phyloP scores from a whole-genome alignment of 2,797 vertebrate species.

The Mus minutoides region DNA sequence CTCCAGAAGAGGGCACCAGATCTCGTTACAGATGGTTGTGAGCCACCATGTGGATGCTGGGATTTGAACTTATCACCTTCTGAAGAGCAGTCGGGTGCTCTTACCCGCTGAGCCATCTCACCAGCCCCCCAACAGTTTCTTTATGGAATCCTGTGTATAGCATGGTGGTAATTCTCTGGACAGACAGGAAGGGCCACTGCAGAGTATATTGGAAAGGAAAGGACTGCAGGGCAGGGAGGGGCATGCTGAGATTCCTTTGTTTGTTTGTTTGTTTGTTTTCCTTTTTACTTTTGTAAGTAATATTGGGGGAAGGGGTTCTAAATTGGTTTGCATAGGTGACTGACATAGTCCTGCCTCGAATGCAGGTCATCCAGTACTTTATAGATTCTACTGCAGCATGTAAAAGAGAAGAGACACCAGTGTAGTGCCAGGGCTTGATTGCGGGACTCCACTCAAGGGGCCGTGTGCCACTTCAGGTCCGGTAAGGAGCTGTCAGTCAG shows the following conservation, averaged over 20 bases:
- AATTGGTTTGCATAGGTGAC: not conserved
- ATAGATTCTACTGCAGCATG: not conserved
- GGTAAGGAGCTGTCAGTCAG: not conserved
- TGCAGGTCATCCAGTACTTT: not conserved
- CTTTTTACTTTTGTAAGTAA: not conserved
- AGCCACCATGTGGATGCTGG: too few relatives aligned
- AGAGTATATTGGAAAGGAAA: not conserved
- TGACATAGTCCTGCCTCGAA: not conserved
- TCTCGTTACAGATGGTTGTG: too few relatives aligned
- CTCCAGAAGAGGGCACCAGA: too few relatives aligned
- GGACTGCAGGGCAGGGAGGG: not conserved
- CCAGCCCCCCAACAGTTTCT: too few relatives aligned
- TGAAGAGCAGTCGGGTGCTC: too few relatives aligned
- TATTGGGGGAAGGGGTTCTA: not conserved
- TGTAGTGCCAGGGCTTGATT: not conserved
- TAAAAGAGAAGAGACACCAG: not conserved
- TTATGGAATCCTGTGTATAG: not conserved
- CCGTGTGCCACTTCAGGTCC: too few relatives aligned
- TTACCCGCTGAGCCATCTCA: too few relatives aligned
- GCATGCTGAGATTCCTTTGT: not conserved
- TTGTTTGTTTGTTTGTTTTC: not conserved
- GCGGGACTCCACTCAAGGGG: not conserved
- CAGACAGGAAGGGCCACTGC: not conserved
- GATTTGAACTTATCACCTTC: too few relatives aligned
- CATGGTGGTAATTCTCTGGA: not conserved